Conservation (phyloP, 2,113 vertebrate genomes). For the Pipa parva region DNA sequence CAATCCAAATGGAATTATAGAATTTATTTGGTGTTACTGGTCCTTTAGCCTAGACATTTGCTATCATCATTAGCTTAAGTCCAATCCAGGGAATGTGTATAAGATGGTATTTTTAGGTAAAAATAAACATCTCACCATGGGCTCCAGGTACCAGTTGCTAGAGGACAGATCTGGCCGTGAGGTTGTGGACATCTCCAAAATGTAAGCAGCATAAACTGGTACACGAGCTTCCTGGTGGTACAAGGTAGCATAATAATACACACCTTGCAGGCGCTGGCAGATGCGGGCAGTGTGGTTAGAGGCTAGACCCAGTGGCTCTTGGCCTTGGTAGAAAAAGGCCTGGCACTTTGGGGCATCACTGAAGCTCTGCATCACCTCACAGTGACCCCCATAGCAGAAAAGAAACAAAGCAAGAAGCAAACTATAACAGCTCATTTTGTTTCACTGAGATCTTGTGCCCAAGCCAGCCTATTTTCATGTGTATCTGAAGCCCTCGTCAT, state of each 20-base stretch:
- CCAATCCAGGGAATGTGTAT: no score
- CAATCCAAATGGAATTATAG: no score
- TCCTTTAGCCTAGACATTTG: no score
- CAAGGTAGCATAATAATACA: slow-evolving; percentile 33
- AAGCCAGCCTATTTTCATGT: neutral
- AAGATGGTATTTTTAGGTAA: no score
- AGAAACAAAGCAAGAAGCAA: neutral
- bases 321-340: slow-evolving; percentile 19
- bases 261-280: slow-evolving; percentile 22
- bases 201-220: slow-evolving; percentile 32
- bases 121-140: slow-evolving; percentile 37
- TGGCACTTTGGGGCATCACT: slow-evolving; percentile 1
- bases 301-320: slow-evolving; percentile 19
- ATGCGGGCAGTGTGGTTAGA: slow-evolving; percentile 8
- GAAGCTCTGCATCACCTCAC: slow-evolving; percentile 23
- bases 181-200: slow-evolving; percentile 32
- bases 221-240: slow-evolving; percentile 22
- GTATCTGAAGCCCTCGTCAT: neutral
- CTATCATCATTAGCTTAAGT: no score
- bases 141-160: slow-evolving; percentile 34
- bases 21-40: no score
- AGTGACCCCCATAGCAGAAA: neutral
- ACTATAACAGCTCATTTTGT: neutral
- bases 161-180: slow-evolving; percentile 32
- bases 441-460: no score